phyloP scores from a whole-genome alignment of 2,888 invertebrate species.

The Plutella xylostella region DNA sequence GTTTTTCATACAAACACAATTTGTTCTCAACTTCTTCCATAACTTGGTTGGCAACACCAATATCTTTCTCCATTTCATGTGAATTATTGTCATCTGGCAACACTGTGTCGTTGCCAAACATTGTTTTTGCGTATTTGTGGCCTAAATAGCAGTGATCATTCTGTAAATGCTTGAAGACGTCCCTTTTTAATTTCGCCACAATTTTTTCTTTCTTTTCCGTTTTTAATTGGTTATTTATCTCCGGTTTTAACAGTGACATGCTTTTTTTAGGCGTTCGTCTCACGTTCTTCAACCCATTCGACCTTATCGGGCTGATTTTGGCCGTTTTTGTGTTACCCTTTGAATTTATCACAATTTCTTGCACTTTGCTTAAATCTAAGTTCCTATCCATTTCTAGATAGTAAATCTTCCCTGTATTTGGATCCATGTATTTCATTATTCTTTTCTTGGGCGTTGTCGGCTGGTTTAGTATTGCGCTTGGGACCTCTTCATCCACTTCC shows the following conservation, averaged over 20 bases:
- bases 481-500: slow-evolving; percentile 24
- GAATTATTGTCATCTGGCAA: too few relatives aligned
- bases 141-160: slow-evolving; percentile 59
- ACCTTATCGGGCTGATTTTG: slow-evolving; percentile 46
- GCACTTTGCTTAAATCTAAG: slow-evolving; percentile 47
- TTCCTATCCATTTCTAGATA: slow-evolving; percentile 55
- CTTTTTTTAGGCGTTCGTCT: slow-evolving; percentile 31
- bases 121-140: slow-evolving; percentile 10
- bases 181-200: slow-evolving; percentile 17
- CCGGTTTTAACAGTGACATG: slow-evolving; percentile 41
- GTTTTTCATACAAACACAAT: slow-evolving; percentile 23
- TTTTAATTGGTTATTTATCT: slow-evolving; percentile 37
- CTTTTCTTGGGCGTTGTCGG: slow-evolving; percentile 35
- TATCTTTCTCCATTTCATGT: too few relatives aligned
- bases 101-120: background rate
- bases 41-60: background rate
- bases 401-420: slow-evolving; percentile 51
- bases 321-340: slow-evolving; percentile 33
- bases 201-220: background rate
- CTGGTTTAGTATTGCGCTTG: slow-evolving; percentile 31
- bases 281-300: slow-evolving; percentile 39
- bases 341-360: slow-evolving; percentile 52
- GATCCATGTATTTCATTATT: slow-evolving; percentile 57
- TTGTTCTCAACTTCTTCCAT: slow-evolving; percentile 20
- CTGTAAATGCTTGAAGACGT: slow-evolving; percentile 37